Percentiles rank a stretch among this genome's conserved stretches.
phyloP scores from a whole-genome alignment of 37 sponge, comb jelly and placozoan genomes.

The Spongilla lacustris region DNA sequence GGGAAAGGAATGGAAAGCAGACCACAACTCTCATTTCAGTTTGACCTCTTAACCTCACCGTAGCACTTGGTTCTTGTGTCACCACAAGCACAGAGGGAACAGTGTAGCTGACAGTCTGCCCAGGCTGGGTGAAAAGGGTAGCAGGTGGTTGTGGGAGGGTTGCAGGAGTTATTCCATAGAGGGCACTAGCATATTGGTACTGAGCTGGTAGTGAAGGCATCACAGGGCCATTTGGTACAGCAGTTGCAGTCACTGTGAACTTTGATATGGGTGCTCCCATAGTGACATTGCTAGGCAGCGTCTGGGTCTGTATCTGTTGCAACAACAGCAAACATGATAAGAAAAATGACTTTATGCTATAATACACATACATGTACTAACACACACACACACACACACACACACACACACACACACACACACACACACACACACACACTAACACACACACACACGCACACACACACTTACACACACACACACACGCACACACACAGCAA shows the following conservation, averaged over 20 bases:
- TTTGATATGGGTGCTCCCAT: not conserved
- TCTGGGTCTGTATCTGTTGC: not conserved
- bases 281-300: not conserved
- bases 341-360: not conserved
- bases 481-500: no score
- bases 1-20: not conserved
- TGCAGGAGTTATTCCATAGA: not conserved
- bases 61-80: slow-evolving; percentile 2
- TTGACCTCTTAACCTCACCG: not conserved
- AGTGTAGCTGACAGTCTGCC: not conserved
- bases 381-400: no score
- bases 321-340: not conserved
- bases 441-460: no score
- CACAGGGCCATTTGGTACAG: not conserved
- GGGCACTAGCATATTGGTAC: not conserved
- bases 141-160: not conserved
- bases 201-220: not conserved
- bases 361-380: not conserved
- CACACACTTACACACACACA: no score
- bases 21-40: not conserved
- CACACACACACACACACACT: no score
- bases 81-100: slow-evolving; percentile 8
- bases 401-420: no score
- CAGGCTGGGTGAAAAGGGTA: not conserved
- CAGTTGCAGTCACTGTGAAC: not conserved